These are phyloP conservation scores for Leptinotarsa haldemani DNA, from an alignment of 2,888 invertebrate species.

Conservation along the genomic window DNA sequence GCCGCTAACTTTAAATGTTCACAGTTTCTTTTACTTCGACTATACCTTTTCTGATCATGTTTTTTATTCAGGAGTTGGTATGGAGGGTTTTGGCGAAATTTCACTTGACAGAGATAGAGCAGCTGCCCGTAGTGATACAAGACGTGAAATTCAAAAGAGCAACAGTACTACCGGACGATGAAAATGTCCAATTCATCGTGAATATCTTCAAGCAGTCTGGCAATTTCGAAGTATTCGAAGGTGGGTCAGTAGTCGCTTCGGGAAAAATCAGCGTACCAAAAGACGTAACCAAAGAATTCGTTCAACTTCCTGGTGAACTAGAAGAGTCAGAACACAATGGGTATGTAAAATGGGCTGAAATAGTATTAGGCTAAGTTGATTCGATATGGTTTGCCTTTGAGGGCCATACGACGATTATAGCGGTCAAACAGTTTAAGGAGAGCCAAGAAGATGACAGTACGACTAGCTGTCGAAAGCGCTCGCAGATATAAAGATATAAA, in stretches of 20 bases:
- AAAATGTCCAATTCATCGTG: conserved; percentile 50
- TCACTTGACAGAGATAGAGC: conserved; percentile 56
- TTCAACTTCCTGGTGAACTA: background rate
- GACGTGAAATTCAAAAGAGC: conserved; percentile 71
- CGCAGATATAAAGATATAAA: too few relatives aligned
- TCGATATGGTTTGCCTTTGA: too few relatives aligned
- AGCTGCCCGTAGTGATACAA: conserved; percentile 70
- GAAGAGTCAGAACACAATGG: conserved; percentile 3
- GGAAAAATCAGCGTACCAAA: conserved; percentile 72
- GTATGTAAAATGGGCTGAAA: background rate
- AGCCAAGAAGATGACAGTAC: too few relatives aligned
- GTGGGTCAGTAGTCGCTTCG: conserved; percentile 74
- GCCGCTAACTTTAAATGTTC: too few relatives aligned
- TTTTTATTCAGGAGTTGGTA: conserved; percentile 58
- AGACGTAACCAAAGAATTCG: conserved; percentile 60
- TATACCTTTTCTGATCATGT: conserved; percentile 10
- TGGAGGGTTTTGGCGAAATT: conserved; percentile 69
- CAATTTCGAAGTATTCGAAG: conserved; percentile 66
- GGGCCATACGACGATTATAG: too few relatives aligned
- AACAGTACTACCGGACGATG: conserved; percentile 67
- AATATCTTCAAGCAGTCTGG: conserved; percentile 54
- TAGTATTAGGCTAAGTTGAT: too few relatives aligned
- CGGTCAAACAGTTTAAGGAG: too few relatives aligned
- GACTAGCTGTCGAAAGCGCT: too few relatives aligned
- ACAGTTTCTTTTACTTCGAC: too few relatives aligned